Evolutionary conservation across 2,113 vertebrate species (phyloP), one percentile per base, ranked within the genome.

Genomic region (Heterocephalus glaber): DNA sequence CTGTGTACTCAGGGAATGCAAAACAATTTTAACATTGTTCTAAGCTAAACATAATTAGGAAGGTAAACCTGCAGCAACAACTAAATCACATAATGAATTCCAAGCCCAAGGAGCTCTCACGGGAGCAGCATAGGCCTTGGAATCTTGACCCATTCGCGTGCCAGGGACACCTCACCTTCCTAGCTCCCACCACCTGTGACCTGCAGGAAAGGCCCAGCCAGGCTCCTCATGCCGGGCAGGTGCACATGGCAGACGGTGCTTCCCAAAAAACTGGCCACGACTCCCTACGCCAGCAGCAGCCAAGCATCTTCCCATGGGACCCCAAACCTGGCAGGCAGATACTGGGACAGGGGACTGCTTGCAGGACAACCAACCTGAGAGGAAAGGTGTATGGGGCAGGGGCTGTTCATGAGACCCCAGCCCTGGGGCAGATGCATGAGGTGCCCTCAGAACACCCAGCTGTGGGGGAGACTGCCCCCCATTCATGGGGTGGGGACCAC

Each of bases 11-110:
- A 22, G 41, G 65, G 85, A 80, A 90, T 1, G n/a, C 77, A 74
- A 94, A 94, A 68, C 95, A 90, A 81, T 77, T 63, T 54, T 63
- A 61, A 66, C 93, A 58, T 38, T 94, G 91, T 91, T 94, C 90
- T 68, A 76, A 92, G 56, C 68, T 91, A 95, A 70, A 85, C 76
- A 17, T 61, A 81, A 90, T 86, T 70, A 90, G 92, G 84, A 95
- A 96, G 94, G 92, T 56, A 83, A 85, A 63, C 24, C 90, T 30
- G 3, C 7, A 38, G 52, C 83, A 56, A 24, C 90, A 61, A 35
- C 33, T 20, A 65, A 65, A 49, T 58, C 88, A 14, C 85, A 77
- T 3, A 35, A 56, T 0, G 16, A 66, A 47, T 41, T 82, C 72
- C 22, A 33, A 22, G 44, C 12, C 82, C 47, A 7, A 19, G 52